Evolutionary conservation across 2,888 invertebrate species (phyloP).

Genomic region (Ligdia adustata): DNA sequence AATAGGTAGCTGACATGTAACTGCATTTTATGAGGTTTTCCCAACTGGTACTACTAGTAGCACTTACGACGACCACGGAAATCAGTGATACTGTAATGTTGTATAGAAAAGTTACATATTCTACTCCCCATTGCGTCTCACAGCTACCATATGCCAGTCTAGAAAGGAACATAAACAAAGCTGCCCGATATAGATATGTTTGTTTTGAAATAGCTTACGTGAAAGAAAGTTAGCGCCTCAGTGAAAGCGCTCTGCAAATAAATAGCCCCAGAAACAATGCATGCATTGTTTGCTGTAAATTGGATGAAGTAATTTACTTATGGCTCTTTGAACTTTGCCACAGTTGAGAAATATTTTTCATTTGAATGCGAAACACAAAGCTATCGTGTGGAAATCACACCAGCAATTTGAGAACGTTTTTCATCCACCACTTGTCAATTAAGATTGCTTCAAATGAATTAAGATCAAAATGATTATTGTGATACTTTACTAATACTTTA

Average conservation of each 20-base stretch:
- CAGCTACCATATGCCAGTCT: constrained; percentile 21
- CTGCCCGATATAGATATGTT: constrained; percentile 62
- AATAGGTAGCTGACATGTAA: too few species aligned
- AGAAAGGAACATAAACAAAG: constrained; percentile 42
- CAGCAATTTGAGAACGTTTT: constrained; percentile 15
- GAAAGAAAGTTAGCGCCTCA: constrained; percentile 69
- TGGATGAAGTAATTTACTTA: constrained; percentile 63
- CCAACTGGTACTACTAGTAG: too few species aligned
- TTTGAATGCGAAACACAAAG: constrained; percentile 33
- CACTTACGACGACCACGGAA: too few species aligned
- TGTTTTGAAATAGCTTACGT: constrained; percentile 58
- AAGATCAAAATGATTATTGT: too few species aligned
- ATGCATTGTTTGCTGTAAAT: constrained; percentile 75
- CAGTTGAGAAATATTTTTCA: constrained; percentile 38
- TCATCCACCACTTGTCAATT: constrained; percentile 4
- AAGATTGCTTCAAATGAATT: too few species aligned
- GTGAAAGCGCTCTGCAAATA: constrained; percentile 73
- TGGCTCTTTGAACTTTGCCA: constrained; percentile 52
- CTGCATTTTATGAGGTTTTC: too few species aligned
- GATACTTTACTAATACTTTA: too few species aligned
- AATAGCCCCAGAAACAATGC: constrained; percentile 75
- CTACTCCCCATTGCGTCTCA: not conserved
- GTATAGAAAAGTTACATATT: too few species aligned
- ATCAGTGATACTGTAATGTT: too few species aligned
- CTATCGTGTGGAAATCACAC: constrained; percentile 25